Base-by-base conservation (phyloP, 1,140 invertebrate species). In the Piezodorus guildinii region DNA sequence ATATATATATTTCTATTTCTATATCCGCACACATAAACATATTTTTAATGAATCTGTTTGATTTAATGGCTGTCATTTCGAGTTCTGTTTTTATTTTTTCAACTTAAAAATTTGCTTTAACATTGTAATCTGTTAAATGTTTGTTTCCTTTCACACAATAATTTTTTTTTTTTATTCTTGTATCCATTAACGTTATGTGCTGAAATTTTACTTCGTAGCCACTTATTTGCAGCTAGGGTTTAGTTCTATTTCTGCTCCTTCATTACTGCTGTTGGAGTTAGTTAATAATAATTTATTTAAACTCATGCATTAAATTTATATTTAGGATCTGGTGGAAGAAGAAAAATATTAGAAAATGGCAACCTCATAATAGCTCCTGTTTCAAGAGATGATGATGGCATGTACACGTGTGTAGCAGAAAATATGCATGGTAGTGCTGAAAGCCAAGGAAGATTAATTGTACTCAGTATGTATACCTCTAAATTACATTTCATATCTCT, bases 331-430 rank as follows among this genome's bases (percentile, higher is more conserved):
- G 88, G 88, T 34, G 88, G 89, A 3, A 83, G 87, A 71, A 78
- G 89, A 70, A 82, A 81, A 67, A 90, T 95, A 61, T 76, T 90
- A 44, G 83, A 87, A 60, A 90, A 83, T 75, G 91, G 91, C 19
- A 91, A 87, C 72, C 78, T 96, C 0, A 81, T 89, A n/a, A 91
- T 95, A 56, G 81, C 84, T 66, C 88, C 87, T n/a, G 85, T 94
- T 1, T 89, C 88, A 0, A 78, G 84, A 69, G 86, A 90, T 70
- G 92, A 96, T 74, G 87, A 88, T 74, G 93, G 91, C 27, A 76
- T 85, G n/a, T 96, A 94, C 67, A 85, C 86, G 5, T 98, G 95
- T 74, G 81, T 82, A 17, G 94, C 93, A 0, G 81, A 84, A 66
- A 97, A 97, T 74, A 78, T 84, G 56, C 85, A 88, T 64, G 91